These are phyloP conservation scores for Panthera uncia DNA, from an alignment of 2,113 vertebrate species.

Conservation along the genomic window DNA sequence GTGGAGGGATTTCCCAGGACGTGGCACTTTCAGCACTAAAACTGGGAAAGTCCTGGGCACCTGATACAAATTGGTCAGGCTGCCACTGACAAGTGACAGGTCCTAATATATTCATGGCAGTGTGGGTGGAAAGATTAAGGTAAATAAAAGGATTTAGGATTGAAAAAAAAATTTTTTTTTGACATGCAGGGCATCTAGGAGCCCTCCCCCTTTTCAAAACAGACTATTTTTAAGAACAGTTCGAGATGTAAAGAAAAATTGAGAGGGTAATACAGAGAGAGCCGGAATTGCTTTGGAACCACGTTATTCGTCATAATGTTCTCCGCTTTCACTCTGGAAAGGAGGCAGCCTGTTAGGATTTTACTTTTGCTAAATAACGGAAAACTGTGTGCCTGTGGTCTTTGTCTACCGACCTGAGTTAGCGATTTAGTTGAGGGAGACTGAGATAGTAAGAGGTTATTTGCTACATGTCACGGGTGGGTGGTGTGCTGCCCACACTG, in stretches of 20 bases:
- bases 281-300: neutral
- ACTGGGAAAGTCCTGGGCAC: neutral
- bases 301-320: neutral
- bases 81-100: neutral
- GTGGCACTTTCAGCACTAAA: neutral
- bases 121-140: neutral
- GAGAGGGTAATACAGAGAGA: neutral
- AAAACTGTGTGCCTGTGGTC: neutral
- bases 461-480: neutral
- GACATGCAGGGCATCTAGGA: neutral
- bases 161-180: neutral
- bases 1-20: neutral
- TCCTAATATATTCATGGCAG: neutral
- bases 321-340: conserved; percentile 28
- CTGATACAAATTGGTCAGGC: neutral
- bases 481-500: neutral
- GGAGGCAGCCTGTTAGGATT: neutral
- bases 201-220: neutral
- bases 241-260: conserved; percentile 5
- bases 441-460: neutral
- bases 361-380: conserved; percentile 6
- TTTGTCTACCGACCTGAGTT: neutral
- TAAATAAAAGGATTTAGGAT: neutral
- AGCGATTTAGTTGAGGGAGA: neutral
- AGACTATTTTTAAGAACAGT: neutral